Evolutionary conservation across 2,797 vertebrate genomes (phyloP).

Genomic region (Knipowitschia caucasica): DNA sequence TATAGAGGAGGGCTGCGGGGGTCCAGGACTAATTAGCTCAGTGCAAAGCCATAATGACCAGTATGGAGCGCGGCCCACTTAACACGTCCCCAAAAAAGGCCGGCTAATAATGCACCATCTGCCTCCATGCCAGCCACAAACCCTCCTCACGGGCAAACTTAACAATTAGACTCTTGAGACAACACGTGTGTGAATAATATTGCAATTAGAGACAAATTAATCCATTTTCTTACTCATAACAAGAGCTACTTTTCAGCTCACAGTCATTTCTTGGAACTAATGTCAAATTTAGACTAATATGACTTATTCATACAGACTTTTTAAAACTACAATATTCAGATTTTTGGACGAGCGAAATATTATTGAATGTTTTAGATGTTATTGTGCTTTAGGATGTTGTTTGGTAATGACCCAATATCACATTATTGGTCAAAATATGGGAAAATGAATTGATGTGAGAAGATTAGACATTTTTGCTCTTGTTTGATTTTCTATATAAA

Average conservation of each 20-base stretch:
- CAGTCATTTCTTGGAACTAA: no score
- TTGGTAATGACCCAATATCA: no score
- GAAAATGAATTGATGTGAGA: no score
- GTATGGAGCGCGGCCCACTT: slow-evolving; percentile 39
- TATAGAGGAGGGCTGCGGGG: slow-evolving; percentile 25
- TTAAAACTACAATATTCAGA: no score
- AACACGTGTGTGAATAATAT: not conserved
- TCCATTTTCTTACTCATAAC: not conserved
- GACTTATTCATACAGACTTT: no score
- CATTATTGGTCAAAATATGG: no score
- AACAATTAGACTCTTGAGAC: slow-evolving; percentile 17
- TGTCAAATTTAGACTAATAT: no score
- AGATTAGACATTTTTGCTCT: no score
- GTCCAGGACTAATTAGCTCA: slow-evolving; percentile 44
- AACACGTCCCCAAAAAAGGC: slow-evolving; percentile 35
- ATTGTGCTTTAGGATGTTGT: no score
- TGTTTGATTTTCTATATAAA: no score
- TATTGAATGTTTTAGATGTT: no score
- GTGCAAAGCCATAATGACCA: slow-evolving; percentile 34
- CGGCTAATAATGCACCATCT: slow-evolving; percentile 37
- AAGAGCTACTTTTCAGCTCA: slow-evolving; percentile 2
- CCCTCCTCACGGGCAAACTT: slow-evolving; percentile 9
- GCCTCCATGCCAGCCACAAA: slow-evolving; percentile 23
- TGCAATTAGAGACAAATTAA: not conserved
- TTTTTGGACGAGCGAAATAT: no score